Percentiles rank a stretch among this genome's conserved stretches.
Evolutionary conservation across 2,113 vertebrate species (phyloP).

Genomic region (Eurypyga helias): DNA sequence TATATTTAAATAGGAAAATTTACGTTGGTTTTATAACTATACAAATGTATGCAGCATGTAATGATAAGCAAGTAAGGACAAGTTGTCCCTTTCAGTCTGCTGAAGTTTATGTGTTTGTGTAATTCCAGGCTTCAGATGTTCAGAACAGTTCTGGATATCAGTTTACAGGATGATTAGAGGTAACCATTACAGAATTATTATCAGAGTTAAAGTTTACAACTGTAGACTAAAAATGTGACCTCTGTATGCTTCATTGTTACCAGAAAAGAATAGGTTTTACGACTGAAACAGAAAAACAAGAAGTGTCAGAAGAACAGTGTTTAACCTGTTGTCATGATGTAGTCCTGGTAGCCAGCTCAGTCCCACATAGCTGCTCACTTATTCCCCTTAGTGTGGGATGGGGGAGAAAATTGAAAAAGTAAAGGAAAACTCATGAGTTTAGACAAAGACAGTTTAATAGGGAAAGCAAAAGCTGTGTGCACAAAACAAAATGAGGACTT

Average conservation of each 20-base stretch:
- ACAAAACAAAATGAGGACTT: background rate
- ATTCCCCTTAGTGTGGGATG: no score
- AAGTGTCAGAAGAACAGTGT: background rate
- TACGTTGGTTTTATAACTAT: background rate
- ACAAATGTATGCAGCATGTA: background rate
- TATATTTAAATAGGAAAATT: background rate
- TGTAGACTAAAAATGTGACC: background rate
- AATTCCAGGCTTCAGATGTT: background rate
- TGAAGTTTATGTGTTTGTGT: background rate
- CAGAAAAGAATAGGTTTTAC: background rate
- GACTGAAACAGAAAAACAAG: background rate
- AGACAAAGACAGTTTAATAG: background rate
- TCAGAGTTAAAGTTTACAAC: background rate
- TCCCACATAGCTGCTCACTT: accelerated
- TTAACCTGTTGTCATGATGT: background rate
- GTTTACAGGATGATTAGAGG: no score
- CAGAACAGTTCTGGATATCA: background rate
- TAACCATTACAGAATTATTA: no score
- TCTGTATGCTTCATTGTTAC: background rate
- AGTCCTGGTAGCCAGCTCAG: background rate
- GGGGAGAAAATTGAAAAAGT: background rate
- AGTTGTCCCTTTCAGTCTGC: background rate
- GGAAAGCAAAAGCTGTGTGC: background rate
- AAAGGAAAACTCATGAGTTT: accelerated
- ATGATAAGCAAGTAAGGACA: background rate